Percentiles rank a stretch among this genome's conserved stretches.
These are phyloP conservation scores for Dicycla oo DNA, from an alignment of 2,888 invertebrate genomes.

Conservation along the genomic window DNA sequence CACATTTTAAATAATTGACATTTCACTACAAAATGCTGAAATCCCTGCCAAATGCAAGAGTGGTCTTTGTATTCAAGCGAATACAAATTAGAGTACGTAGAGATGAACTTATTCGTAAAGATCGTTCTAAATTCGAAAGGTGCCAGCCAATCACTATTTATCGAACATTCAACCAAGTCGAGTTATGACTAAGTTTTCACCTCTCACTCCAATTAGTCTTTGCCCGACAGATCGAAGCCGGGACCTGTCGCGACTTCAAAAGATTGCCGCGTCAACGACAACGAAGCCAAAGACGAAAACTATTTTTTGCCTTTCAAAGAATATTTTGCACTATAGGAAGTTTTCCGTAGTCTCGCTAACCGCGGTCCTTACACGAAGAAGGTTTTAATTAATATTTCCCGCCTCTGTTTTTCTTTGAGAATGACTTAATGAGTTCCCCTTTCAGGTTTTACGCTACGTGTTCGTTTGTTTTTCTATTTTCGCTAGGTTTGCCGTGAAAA, in stretches of 20 bases:
- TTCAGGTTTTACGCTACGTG: conserved; percentile 36
- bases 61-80: no score
- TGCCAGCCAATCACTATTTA: conserved; percentile 28
- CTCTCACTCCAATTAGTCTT: conserved; percentile 41
- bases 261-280: conserved; percentile 26
- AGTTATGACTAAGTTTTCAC: conserved; percentile 31
- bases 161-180: conserved; percentile 4
- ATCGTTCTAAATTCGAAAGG: conserved; percentile 14
- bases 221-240: conserved; percentile 23
- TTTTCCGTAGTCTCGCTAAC: conserved; percentile 38
- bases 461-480: conserved; percentile 39
- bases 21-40: neutral
- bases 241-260: conserved; percentile 22
- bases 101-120: neutral
- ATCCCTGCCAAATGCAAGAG: neutral
- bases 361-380: conserved; percentile 39
- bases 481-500: neutral
- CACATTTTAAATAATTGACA: neutral
- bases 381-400: conserved; percentile 64
- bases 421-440: conserved; percentile 56
- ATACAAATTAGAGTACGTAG: no score
- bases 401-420: conserved; percentile 53
- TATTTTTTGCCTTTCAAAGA: conserved; percentile 32
- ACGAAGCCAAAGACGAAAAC: conserved; percentile 16
- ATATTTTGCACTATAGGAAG: conserved; percentile 48